Conservation (phyloP, 2,888 invertebrate genomes). For the Sceliomorpha sp. region DNA sequence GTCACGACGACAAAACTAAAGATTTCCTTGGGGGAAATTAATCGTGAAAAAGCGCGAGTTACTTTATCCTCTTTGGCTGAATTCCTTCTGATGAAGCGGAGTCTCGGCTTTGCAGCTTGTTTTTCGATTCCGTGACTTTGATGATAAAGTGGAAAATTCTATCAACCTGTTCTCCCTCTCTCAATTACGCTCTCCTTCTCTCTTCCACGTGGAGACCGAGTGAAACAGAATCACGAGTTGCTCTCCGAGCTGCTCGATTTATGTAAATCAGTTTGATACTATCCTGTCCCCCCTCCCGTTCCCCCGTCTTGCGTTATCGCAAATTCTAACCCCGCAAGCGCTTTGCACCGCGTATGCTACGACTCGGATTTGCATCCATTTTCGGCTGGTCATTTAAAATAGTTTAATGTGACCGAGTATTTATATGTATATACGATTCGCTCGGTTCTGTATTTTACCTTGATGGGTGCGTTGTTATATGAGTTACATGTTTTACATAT, state of each 20-base stretch:
- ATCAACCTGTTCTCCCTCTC: conserved; percentile 47
- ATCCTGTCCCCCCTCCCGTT: conserved; percentile 61
- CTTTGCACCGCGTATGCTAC: conserved; percentile 54
- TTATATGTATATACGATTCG: conserved; percentile 63
- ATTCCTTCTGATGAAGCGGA: conserved; percentile 53
- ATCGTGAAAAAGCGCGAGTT: conserved; percentile 55
- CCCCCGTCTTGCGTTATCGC: conserved; percentile 63
- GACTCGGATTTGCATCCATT: conserved; percentile 67
- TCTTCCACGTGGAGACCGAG: conserved; percentile 39
- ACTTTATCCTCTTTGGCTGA: conserved; percentile 51
- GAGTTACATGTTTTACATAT: neutral
- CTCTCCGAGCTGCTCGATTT: conserved; percentile 62
- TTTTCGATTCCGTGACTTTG: conserved; percentile 56
- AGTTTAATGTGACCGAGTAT: conserved; percentile 54
- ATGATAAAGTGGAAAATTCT: conserved; percentile 56
- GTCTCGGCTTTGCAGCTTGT: conserved; percentile 55
- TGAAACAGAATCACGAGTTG: conserved; percentile 55
- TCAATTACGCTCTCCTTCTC: conserved; percentile 18
- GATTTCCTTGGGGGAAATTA: conserved; percentile 50
- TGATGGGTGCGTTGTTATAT: too few species aligned
- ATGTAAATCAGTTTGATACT: conserved; percentile 71
- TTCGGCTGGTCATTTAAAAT: conserved; percentile 61
- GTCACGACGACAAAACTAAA: conserved; percentile 28
- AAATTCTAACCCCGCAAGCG: conserved; percentile 63
- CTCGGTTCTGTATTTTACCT: conserved; percentile 12